Evolutionary conservation across 2,888 invertebrate genomes (phyloP).

Genomic region (Cybosia mesomella): DNA sequence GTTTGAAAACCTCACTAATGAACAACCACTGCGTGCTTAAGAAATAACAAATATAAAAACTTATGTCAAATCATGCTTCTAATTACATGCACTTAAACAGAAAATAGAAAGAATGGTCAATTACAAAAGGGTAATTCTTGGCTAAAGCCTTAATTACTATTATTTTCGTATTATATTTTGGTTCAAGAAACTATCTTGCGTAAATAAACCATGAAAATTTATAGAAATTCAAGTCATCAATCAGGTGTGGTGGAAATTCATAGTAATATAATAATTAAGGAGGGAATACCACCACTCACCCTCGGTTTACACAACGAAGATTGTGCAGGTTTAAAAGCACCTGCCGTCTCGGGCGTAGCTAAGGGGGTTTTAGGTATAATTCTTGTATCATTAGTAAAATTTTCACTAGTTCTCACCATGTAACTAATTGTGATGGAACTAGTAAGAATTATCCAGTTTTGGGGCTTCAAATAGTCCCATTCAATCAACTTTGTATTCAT

Average conservation of each 20-base stretch:
- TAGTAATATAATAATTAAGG: background rate
- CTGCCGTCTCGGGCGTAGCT: no score
- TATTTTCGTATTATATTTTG: background rate
- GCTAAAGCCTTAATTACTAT: background rate
- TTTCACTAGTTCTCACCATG: no score
- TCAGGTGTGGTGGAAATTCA: background rate
- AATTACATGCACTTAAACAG: slow-evolving; percentile 5
- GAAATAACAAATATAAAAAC: background rate
- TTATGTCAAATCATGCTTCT: background rate
- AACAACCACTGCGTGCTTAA: background rate
- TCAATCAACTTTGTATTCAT: no score
- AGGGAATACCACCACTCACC: background rate
- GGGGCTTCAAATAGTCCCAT: no score
- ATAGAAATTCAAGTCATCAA: background rate
- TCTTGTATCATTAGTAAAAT: no score
- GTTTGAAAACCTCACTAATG: slow-evolving; percentile 2
- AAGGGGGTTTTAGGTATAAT: no score
- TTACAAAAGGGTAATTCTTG: background rate
- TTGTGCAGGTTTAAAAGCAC: background rate
- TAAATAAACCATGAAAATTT: background rate
- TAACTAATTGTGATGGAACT: no score
- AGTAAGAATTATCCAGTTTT: no score
- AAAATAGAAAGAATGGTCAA: background rate
- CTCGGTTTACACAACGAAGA: background rate
- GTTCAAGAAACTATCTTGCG: background rate